A percentile compares a stretch with the other conserved stretches of the same genome.
These are phyloP conservation scores for Anarrhichthys ocellatus DNA, from an alignment of 2,113 vertebrate species.

Conservation along the genomic window DNA sequence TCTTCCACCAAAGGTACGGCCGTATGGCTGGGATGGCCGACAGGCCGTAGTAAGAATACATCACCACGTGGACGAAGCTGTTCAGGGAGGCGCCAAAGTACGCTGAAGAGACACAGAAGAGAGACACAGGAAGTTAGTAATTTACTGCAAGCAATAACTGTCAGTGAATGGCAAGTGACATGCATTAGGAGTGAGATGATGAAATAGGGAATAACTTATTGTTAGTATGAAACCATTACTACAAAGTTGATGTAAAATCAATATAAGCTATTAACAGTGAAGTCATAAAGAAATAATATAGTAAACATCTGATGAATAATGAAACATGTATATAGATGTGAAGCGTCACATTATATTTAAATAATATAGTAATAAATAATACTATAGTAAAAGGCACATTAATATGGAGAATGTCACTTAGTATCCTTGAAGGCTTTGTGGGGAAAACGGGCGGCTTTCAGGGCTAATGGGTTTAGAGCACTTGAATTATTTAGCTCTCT, in stretches of 20 bases:
- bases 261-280: slow-evolving; percentile 13
- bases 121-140: slow-evolving; percentile 21
- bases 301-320: slow-evolving; percentile 24
- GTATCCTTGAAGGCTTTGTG: slow-evolving; percentile 26
- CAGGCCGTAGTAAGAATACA: slow-evolving; percentile 98
- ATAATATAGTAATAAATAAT: not conserved
- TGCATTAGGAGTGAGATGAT: not conserved
- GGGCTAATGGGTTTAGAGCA: slow-evolving; percentile 39
- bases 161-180: not conserved
- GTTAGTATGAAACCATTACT: slow-evolving; percentile 3
- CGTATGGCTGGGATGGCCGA: slow-evolving; percentile 92
- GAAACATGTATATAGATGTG: not conserved
- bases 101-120: slow-evolving; percentile 81
- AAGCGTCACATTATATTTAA: not conserved
- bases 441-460: slow-evolving; percentile 37
- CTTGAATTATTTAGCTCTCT: slow-evolving; percentile 64
- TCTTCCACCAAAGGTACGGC: slow-evolving; percentile 99
- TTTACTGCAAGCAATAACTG: not conserved
- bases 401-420: not conserved
- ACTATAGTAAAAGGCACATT: not conserved
- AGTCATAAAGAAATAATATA: slow-evolving; percentile 19
- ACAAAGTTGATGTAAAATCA: slow-evolving; percentile 17
- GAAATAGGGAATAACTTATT: not conserved
- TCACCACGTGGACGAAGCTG: slow-evolving; percentile 96
- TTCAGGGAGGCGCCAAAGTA: slow-evolving; percentile 95